Base-by-base conservation (phyloP, 2,888 invertebrate species). In the Philereme vetulata region DNA sequence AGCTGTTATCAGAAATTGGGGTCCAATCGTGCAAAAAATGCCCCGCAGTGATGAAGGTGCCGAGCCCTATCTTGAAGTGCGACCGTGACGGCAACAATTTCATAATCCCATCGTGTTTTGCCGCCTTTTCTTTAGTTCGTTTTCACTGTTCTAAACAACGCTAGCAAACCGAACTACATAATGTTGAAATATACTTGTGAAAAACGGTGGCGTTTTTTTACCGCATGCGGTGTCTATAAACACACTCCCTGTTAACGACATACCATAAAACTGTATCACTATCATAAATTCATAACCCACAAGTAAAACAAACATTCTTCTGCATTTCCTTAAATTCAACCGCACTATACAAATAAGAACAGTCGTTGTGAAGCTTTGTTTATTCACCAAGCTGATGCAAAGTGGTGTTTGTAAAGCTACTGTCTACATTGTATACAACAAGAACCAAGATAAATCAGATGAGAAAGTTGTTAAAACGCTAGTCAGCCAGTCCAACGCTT, bases 81-180 rank as follows among this genome's bases (percentile, higher is more conserved):
- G 62, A 66, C 62, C 57, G 51, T 56, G 56, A 67, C 65, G 59
- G 52, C 33, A 51, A 49, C 51, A 44, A 21, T 57, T 48, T 21
- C 35, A 9, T 64, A 66, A 70, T 73, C 71, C 67, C 74, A 73
- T 68, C 6, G 38, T n/a, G 70, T 55, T 21, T 50, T 45, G 21
- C 44, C 42, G 57, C 65, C 54, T 71, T 74, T 74, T 75, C 72
- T 64, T 64, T 9, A 9, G 7, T 7, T 32, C 7, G 38, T 38
- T 38, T 38, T 38, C 8, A 38, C 8, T 8, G 38, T 38, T 21
- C 21, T 21, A 21, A 21, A 21, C 21, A 21, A 21, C 21, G 21
- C 21, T 1, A 21, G 21, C 21, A 2, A 21, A 21, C 21, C 21
- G 21, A 21, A 21, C 1, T 21, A 21, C n/a, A n/a, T n/a, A n/a